A percentile compares a stretch with the other conserved stretches of the same genome.
Conservation (phyloP, 2,888 invertebrate genomes). For the Melanostoma scalare region DNA sequence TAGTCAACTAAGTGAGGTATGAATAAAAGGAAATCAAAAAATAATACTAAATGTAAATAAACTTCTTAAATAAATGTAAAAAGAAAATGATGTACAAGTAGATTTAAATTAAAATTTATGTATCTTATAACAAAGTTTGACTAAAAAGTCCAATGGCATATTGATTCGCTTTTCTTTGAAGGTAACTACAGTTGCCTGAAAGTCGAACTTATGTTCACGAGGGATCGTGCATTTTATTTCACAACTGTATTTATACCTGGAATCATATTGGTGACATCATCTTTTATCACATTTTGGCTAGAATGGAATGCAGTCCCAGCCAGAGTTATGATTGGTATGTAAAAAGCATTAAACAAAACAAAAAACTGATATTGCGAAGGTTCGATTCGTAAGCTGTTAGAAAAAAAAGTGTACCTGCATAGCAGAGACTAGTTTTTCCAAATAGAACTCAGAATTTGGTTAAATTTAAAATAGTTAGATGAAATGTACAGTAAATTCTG, state of each 20-base stretch:
- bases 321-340: slow-evolving; percentile 97
- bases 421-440: not conserved
- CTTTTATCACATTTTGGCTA: slow-evolving; percentile 98
- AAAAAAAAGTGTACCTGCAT: not conserved
- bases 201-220: slow-evolving; percentile 96
- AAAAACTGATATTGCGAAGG: not conserved
- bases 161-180: slow-evolving; percentile 82
- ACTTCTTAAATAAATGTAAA: not conserved
- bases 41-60: slow-evolving; percentile 1
- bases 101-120: slow-evolving; percentile 8
- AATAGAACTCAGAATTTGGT: not conserved
- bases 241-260: slow-evolving; percentile 98
- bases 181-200: slow-evolving; percentile 98
- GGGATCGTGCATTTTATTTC: slow-evolving; percentile 98
- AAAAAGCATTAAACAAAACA: slow-evolving; percentile 53
- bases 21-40: not conserved
- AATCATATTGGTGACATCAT: slow-evolving; percentile 97
- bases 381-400: too few species aligned
- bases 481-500: not conserved
- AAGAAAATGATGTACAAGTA: not conserved
- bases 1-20: not conserved
- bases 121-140: not conserved
- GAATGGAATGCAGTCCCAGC: slow-evolving; percentile 99
- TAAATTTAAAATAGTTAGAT: not conserved
- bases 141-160: slow-evolving; percentile 56